Conservation (phyloP, 2,888 invertebrate species). For the Prosapia bicincta region DNA sequence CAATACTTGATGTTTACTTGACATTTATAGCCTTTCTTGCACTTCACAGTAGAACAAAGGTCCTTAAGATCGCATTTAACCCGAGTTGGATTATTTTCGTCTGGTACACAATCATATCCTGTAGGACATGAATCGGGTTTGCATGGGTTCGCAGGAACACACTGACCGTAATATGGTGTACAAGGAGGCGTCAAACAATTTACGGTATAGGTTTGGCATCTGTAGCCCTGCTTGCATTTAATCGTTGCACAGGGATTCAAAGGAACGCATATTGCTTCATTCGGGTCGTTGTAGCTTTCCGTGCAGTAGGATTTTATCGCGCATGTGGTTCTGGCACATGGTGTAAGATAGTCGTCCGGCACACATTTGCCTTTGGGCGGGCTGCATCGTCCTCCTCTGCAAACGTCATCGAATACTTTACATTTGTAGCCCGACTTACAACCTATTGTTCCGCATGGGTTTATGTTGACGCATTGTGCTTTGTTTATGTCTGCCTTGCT, state of each 20-base stretch:
- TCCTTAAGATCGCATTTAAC: not conserved
- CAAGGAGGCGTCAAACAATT: not conserved
- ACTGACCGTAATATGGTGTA: not conserved
- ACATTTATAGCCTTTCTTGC: not conserved
- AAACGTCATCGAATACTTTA: not conserved
- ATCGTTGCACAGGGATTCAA: not conserved
- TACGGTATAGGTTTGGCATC: not conserved
- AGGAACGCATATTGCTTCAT: not conserved
- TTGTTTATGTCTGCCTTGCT: not conserved
- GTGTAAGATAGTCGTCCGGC: not conserved
- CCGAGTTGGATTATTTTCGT: not conserved
- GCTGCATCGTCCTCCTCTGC: not conserved
- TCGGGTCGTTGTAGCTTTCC: not conserved
- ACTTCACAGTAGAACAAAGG: not conserved
- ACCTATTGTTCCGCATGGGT: not conserved
- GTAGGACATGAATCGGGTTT: not conserved
- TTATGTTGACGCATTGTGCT: not conserved
- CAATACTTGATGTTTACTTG: not conserved
- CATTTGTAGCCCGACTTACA: not conserved
- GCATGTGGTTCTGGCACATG: not conserved
- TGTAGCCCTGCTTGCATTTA: not conserved
- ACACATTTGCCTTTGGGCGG: not conserved
- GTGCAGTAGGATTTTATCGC: not conserved
- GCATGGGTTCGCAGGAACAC: not conserved
- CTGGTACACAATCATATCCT: not conserved